Conservation (phyloP, 1,140 invertebrate genomes). For the Cylas formicarius region DNA sequence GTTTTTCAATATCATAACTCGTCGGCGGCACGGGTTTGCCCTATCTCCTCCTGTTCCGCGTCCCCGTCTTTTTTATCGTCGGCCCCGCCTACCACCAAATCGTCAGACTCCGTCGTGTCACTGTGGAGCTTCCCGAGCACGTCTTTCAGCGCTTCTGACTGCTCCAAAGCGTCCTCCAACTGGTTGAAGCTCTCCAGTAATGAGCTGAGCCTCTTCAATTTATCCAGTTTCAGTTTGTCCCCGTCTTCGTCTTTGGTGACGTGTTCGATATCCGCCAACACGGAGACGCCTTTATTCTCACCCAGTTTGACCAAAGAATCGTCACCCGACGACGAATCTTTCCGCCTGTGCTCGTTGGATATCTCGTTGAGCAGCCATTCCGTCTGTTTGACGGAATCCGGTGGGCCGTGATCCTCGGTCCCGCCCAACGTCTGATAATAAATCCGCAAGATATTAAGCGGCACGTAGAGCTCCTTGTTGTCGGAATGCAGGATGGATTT, state of each 20-base stretch:
- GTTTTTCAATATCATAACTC: slow-evolving; percentile 16
- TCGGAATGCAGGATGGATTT: slow-evolving; percentile 34
- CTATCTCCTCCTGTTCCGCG: slow-evolving; percentile 1
- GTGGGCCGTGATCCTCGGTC: slow-evolving; percentile 23
- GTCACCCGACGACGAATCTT: no score
- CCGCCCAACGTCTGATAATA: slow-evolving; percentile 36
- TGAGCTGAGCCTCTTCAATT: slow-evolving; percentile 6
- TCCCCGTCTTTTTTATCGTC: slow-evolving; percentile 7
- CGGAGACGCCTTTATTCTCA: slow-evolving; percentile 14
- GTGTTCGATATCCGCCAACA: slow-evolving; percentile 18
- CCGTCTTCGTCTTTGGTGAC: slow-evolving; percentile 8
- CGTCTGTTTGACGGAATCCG: slow-evolving; percentile 31
- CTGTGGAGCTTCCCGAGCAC: no score
- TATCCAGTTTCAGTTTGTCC: slow-evolving; percentile 3
- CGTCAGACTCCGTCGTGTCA: not conserved
- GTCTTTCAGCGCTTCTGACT: no score
- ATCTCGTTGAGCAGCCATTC: slow-evolving; percentile 37
- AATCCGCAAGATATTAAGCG: slow-evolving; percentile 34
- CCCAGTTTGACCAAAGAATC: slow-evolving; percentile 23
- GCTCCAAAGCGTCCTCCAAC: slow-evolving; percentile 9
- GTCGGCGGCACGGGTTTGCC: slow-evolving; percentile 8
- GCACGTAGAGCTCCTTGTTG: slow-evolving; percentile 32
- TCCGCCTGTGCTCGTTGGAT: slow-evolving; percentile 30
- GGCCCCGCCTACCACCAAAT: slow-evolving; percentile 9
- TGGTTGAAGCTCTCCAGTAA: slow-evolving; percentile 15